Percentiles rank a stretch among this genome's conserved stretches.
Conservation (phyloP, 2,113 vertebrate species). For the Carassius auratus region DNA sequence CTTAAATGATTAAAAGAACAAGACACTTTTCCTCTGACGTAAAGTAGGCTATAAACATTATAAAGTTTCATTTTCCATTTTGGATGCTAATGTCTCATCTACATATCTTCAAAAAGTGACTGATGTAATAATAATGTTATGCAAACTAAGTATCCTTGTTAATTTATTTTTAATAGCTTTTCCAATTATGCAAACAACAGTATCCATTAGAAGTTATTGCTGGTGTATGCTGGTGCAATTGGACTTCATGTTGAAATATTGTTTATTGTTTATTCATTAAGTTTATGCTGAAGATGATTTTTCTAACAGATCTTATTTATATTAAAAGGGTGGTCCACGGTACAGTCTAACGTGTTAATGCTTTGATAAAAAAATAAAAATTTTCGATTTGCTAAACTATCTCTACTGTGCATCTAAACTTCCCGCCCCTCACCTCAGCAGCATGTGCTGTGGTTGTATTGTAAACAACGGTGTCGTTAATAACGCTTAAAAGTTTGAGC, state of each 20-base stretch:
- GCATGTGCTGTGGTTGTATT: too few species aligned
- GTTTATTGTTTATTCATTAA: conserved; percentile 7
- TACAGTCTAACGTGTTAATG: too few species aligned
- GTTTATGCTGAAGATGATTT: conserved; percentile 35
- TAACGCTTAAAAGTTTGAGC: too few species aligned
- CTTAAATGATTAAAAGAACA: background rate
- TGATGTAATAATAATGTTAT: conserved; percentile 68
- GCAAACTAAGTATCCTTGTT: conserved; percentile 68
- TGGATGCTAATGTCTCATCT: conserved; percentile 31
- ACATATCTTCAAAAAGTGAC: conserved; percentile 62
- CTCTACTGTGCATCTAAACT: too few species aligned
- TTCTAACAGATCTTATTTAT: too few species aligned
- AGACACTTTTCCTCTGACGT: background rate
- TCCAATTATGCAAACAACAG: conserved; percentile 71
- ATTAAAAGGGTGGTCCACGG: too few species aligned
- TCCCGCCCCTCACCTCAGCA: too few species aligned
- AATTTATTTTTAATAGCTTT: conserved; percentile 78
- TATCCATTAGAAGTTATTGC: conserved; percentile 69
- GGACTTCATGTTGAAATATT: conserved; percentile 14
- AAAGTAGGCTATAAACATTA: background rate
- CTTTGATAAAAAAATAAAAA: too few species aligned
- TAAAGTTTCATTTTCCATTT: background rate
- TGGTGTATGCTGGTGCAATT: conserved; percentile 51
- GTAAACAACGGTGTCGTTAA: too few species aligned
- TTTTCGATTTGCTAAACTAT: too few species aligned